Percentiles rank a stretch among this genome's conserved stretches.
These are phyloP conservation scores for Ginglymostoma cirratum DNA, from an alignment of 2,113 vertebrate species.

Conservation along the genomic window DNA sequence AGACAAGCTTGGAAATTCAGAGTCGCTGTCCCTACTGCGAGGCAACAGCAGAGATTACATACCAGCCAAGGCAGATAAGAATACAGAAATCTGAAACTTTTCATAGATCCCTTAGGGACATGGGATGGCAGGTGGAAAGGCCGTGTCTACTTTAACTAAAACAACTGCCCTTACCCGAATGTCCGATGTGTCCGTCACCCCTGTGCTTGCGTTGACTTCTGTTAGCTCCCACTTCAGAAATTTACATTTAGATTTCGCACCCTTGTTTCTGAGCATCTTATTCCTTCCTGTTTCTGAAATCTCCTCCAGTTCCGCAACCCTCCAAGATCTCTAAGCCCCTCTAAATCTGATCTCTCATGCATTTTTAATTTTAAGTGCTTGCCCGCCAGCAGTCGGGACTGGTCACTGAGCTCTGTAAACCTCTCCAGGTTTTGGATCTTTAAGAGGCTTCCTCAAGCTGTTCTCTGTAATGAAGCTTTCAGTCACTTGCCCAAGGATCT, in stretches of 20 bases:
- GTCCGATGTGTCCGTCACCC: background rate
- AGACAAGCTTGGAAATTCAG: background rate
- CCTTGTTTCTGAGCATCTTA: background rate
- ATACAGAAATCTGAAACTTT: background rate
- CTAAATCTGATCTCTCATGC: background rate
- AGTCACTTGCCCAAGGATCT: background rate
- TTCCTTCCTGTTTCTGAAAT: background rate
- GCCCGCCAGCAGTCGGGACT: background rate
- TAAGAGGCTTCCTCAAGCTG: background rate
- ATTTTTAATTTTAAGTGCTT: background rate
- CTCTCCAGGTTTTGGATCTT: background rate
- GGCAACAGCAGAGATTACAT: background rate
- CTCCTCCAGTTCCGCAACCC: background rate
- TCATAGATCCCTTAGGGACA: background rate
- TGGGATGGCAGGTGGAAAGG: background rate
- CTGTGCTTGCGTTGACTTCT: background rate
- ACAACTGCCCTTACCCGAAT: background rate
- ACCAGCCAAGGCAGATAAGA: background rate
- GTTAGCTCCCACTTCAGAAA: background rate
- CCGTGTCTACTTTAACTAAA: background rate
- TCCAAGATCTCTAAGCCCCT: background rate
- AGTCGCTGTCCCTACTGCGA: background rate
- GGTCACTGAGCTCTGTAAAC: background rate
- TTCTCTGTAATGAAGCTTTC: background rate
- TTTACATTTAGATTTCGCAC: background rate